Evolutionary conservation across 2,888 invertebrate genomes (phyloP), one percentile per base, ranked within the genome.

Genomic region (Stratiomys singularior): DNA sequence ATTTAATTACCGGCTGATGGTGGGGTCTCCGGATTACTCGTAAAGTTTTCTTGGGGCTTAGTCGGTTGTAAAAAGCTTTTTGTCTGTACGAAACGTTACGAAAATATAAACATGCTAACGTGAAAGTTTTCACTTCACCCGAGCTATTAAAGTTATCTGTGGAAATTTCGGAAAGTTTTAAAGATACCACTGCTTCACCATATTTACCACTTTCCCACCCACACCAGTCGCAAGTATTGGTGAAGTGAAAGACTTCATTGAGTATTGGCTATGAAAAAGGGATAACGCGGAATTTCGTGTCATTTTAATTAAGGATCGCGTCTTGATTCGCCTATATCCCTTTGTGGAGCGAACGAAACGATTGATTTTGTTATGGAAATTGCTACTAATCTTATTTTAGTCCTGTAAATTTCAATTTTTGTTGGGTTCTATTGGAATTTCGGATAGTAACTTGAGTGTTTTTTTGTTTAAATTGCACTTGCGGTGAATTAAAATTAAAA

Each of bases 1-100:
- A 77, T 77, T 77, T 77, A 77, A 77, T 77, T 77, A 77, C 60
- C 74, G 74, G 58, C 69, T 77, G 77, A 67, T 60, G 69, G 77
- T 47, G 69, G 58, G 69, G 77, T 69, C 58, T 77, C 9, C 37
- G 77, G 77, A 77, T 77, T 77, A 77, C 77, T 67, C 67, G 69
- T 28, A 77, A 77, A 77, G 66, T 66, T 77, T 76, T 77, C 69
- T 60, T 60, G 74, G 74, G 74, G 74, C 74, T 74, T 60, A 76
- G 67, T 77, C 58, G 77, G 69, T 77, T 69, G 77, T 77, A 77
- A 77, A 66, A 77, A 69, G 58, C 66, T 58, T 66, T 77, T 77
- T 69, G 58, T 52, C 52, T 67, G 44, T 13, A 52, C 23, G 46
- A n/a, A 9, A 25, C 37, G 37, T 37, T 37, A 47, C 11, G 46